A percentile compares a stretch with the other conserved stretches of the same genome.
phyloP scores from a whole-genome alignment of 2,113 vertebrate species.

The Phrynosoma blainvillii region DNA sequence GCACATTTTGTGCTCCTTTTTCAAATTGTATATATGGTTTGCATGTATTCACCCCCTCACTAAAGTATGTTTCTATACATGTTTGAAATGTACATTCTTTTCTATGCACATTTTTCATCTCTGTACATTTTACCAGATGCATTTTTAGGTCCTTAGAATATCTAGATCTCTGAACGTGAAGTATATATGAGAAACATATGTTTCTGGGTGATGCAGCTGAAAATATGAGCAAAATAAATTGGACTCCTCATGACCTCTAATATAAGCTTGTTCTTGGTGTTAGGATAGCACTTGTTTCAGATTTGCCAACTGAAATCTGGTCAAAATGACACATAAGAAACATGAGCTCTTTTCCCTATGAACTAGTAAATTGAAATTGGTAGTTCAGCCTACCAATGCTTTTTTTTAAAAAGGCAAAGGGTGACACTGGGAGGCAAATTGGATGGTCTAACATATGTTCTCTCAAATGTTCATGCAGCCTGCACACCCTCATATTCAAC shows the following conservation, averaged over 20 bases:
- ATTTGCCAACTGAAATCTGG: not conserved
- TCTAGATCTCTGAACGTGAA: no score
- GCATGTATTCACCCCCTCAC: no score
- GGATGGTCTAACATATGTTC: constrained; percentile 23
- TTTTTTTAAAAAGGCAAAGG: not conserved
- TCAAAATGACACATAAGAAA: not conserved
- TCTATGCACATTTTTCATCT: no score
- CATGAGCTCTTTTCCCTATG: accelerated
- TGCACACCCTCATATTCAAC: constrained; percentile 68
- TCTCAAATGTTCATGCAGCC: constrained; percentile 43
- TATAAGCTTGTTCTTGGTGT: not conserved
- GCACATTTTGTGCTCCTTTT: no score
- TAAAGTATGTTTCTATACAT: no score
- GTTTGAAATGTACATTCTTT: no score
- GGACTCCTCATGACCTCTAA: not conserved
- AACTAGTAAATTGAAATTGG: accelerated
- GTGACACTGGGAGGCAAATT: not conserved
- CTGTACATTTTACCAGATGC: no score
- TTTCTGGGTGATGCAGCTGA: no score
- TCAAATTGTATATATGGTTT: no score
- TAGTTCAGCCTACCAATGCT: not conserved
- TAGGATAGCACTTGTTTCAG: not conserved
- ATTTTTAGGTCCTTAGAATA: no score
- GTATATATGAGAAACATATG: no score
- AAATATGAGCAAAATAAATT: no score